phyloP scores from a whole-genome alignment of 2,888 invertebrate genomes.

The Caenorhabditis sp. region DNA sequence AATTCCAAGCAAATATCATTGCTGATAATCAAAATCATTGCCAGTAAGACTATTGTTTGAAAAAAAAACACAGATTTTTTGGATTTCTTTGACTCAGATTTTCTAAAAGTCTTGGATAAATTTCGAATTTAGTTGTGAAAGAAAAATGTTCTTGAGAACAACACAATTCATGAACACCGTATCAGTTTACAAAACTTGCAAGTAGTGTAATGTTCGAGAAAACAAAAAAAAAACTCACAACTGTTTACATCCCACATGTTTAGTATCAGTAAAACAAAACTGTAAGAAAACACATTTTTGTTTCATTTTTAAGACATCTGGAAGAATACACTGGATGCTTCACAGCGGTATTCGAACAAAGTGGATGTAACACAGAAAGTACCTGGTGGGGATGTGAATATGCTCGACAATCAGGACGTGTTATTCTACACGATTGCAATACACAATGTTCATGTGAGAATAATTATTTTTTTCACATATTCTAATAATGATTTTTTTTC shows the following conservation, averaged over 20 bases:
- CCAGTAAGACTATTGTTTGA: conserved; percentile 5
- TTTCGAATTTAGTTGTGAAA: too few relatives aligned
- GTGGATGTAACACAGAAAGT: conserved; percentile 37
- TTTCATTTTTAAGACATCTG: conserved; percentile 38
- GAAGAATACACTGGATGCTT: conserved; percentile 41
- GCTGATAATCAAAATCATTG: conserved; percentile 24
- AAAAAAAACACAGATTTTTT: not conserved
- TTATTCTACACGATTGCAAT: conserved; percentile 38
- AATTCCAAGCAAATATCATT: conserved; percentile 15
- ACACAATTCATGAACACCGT: too few relatives aligned
- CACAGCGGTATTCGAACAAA: conserved; percentile 30
- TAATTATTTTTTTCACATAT: not conserved
- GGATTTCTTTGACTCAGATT: too few relatives aligned
- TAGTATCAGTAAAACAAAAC: too few relatives aligned
- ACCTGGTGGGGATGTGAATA: conserved; percentile 58
- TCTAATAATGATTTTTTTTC: not conserved
- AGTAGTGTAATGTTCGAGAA: too few relatives aligned
- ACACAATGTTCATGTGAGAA: conserved; percentile 39
- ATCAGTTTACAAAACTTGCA: too few relatives aligned
- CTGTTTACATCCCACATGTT: too few relatives aligned
- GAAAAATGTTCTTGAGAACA: too few relatives aligned
- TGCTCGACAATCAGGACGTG: conserved; percentile 42
- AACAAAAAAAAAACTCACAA: too few relatives aligned
- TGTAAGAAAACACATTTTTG: too few relatives aligned
- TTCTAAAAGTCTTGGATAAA: too few relatives aligned